Conservation (phyloP, 2,113 vertebrate species). For the Condylura cristata region DNA sequence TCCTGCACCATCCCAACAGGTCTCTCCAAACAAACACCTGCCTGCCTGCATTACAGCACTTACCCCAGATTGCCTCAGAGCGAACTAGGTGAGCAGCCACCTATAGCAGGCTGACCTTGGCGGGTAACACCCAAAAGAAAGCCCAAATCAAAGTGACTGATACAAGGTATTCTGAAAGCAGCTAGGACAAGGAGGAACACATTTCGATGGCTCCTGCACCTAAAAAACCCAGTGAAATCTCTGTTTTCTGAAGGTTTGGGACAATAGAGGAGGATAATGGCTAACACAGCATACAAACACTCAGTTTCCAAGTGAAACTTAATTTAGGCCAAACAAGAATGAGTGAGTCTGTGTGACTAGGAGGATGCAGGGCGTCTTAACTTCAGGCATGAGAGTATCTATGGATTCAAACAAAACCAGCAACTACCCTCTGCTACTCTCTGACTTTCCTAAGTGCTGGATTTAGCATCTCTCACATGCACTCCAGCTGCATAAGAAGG, state of each 20-base stretch:
- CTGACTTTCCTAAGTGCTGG: neutral
- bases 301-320: constrained; percentile 6
- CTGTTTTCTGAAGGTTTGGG: neutral
- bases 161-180: neutral
- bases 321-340: neutral
- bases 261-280: neutral
- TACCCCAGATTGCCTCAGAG: too few relatives aligned
- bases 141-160: neutral
- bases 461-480: neutral
- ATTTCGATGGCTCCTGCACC: neutral
- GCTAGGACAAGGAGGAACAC: neutral
- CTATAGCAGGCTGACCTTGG: neutral
- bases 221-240: neutral
- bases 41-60: neutral
- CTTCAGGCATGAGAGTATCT: neutral
- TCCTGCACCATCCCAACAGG: neutral
- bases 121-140: neutral
- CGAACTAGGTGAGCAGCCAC: constrained; percentile 28
- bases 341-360: neutral
- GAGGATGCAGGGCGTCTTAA: neutral
- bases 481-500: neutral
- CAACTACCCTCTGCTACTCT: neutral
- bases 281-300: neutral
- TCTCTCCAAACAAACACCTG: neutral
- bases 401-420: neutral